Conservation (phyloP, 2,113 vertebrate species). For the Sakesphorus luctuosus region DNA sequence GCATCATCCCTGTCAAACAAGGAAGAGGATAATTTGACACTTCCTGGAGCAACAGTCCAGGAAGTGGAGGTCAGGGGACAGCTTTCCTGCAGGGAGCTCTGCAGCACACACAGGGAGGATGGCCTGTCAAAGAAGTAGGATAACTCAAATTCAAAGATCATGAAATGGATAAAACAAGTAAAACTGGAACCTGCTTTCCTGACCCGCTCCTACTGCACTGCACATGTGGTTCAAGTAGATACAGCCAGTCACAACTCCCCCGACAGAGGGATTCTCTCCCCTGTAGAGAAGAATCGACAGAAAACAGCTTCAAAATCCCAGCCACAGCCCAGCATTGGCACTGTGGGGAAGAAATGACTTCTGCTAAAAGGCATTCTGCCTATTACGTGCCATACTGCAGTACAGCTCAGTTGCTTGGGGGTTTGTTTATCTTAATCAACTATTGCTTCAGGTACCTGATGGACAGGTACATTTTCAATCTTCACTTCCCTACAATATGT, state of each 20-base stretch:
- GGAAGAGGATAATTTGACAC: neutral
- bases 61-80: neutral
- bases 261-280: neutral
- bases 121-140: fast-evolving
- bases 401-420: neutral
- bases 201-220: neutral
- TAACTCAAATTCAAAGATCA: neutral
- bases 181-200: neutral
- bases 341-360: neutral
- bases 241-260: neutral
- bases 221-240: neutral
- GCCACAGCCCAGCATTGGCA: neutral
- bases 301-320: neutral
- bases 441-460: neutral
- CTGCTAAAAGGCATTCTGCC: neutral
- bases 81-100: neutral
- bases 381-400: neutral
- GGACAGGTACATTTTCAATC: neutral
- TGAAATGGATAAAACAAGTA: neutral
- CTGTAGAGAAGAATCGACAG: neutral
- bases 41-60: neutral
- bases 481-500: neutral
- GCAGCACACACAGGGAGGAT: neutral
- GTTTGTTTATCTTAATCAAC: neutral
- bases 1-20: neutral